A percentile compares a stretch with the other conserved stretches of the same genome.
phyloP scores from a whole-genome alignment of 2,888 invertebrate species.

The Polyommatus icarus region DNA sequence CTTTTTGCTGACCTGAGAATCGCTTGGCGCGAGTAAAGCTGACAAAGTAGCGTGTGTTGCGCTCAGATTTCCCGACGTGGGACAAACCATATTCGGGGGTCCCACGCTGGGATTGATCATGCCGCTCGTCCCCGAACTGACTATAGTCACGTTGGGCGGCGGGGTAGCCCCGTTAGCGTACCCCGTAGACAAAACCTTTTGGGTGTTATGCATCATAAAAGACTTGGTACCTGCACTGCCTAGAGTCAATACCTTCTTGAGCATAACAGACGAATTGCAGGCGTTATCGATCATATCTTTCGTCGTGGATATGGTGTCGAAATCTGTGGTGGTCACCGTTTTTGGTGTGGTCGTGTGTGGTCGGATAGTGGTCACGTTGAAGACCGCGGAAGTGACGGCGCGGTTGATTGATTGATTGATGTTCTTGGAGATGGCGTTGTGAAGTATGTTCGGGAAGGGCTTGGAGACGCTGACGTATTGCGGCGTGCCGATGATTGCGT shows the following conservation, averaged over 20 bases:
- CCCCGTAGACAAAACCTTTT: conserved; percentile 72
- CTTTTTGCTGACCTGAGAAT: conserved; percentile 44
- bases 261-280: conserved; percentile 75
- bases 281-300: conserved; percentile 78
- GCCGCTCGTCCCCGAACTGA: conserved; percentile 65
- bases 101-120: conserved; percentile 55
- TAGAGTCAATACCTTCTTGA: conserved; percentile 74
- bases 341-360: conserved; percentile 66
- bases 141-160: conserved; percentile 74
- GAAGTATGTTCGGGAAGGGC: conserved; percentile 74
- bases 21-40: conserved; percentile 63
- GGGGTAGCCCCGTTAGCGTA: conserved; percentile 71
- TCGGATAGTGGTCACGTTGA: conserved; percentile 64
- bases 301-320: conserved; percentile 69
- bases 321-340: conserved; percentile 62
- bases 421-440: conserved; percentile 75
- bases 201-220: conserved; percentile 77
- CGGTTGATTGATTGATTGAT: conserved; percentile 58
- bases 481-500: conserved; percentile 65
- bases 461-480: conserved; percentile 76
- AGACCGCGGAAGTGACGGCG: conserved; percentile 59
- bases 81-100: conserved; percentile 57
- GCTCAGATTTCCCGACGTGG: conserved; percentile 68
- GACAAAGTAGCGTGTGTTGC: conserved; percentile 76
- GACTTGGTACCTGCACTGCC: conserved; percentile 74